Evolutionary conservation across 1,140 invertebrate species (phyloP).

Genomic region (Steinernema feltiae): DNA sequence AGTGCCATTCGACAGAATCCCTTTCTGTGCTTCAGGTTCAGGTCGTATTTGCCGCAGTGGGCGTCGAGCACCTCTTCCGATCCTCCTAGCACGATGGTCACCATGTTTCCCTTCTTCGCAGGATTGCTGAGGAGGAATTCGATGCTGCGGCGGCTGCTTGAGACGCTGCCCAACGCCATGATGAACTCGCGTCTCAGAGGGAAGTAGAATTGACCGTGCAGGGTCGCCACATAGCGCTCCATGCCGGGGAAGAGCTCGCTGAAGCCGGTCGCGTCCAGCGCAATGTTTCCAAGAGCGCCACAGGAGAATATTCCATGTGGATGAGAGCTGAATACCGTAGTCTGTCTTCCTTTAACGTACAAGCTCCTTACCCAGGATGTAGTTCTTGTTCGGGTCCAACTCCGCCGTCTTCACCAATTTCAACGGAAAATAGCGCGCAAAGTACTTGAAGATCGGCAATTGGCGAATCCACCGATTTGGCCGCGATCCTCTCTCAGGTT

Average conservation of each 20-base stretch:
- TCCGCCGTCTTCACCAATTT: slow-evolving; percentile 60
- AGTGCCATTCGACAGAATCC: slow-evolving; percentile 76
- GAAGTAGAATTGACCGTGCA: slow-evolving; percentile 73
- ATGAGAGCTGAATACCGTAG: slow-evolving; percentile 45
- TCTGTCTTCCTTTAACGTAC: too few relatives aligned
- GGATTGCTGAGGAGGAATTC: slow-evolving; percentile 60
- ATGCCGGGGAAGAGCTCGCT: slow-evolving; percentile 59
- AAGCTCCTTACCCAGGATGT: slow-evolving; percentile 56
- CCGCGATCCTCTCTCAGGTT: slow-evolving; percentile 26
- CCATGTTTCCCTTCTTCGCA: slow-evolving; percentile 63
- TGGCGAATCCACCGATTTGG: slow-evolving; percentile 29
- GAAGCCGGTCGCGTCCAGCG: slow-evolving; percentile 60
- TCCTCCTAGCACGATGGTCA: slow-evolving; percentile 72
- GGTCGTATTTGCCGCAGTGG: slow-evolving; percentile 65
- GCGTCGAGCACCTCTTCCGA: slow-evolving; percentile 69
- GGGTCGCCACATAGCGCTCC: slow-evolving; percentile 67
- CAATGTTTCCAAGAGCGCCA: slow-evolving; percentile 59
- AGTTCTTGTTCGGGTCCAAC: slow-evolving; percentile 60
- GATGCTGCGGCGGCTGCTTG: slow-evolving; percentile 56
- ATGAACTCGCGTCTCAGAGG: slow-evolving; percentile 74
- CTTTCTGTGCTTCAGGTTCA: slow-evolving; percentile 68
- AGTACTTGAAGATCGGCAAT: slow-evolving; percentile 41
- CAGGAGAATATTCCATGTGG: slow-evolving; percentile 60
- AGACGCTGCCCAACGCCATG: slow-evolving; percentile 46
- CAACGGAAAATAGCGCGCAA: slow-evolving; percentile 60